phyloP scores from a whole-genome alignment of 2,113 vertebrate genomes.

The Spheniscus mendiculus region DNA sequence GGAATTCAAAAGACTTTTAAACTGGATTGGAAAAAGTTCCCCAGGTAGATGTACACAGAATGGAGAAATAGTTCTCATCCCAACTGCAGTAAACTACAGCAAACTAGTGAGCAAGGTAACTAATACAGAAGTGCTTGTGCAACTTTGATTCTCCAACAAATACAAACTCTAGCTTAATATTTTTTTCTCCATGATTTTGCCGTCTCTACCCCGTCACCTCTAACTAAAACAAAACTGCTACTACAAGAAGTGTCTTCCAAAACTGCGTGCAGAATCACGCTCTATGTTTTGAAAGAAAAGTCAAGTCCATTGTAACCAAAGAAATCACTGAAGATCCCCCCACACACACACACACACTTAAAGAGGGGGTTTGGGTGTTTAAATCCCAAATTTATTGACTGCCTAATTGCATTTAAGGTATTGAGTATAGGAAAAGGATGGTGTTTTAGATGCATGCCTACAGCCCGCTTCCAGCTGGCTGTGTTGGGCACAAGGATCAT shows the following conservation, averaged over 20 bases:
- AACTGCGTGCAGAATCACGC: background rate
- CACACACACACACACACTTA: no score
- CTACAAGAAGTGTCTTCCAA: background rate
- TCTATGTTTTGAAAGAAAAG: background rate
- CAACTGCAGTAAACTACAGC: background rate
- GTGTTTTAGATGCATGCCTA: background rate
- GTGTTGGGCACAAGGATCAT: background rate
- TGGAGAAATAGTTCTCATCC: background rate
- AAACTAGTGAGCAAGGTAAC: background rate
- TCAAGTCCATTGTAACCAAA: background rate
- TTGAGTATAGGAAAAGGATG: background rate
- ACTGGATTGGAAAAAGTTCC: background rate
- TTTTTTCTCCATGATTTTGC: background rate
- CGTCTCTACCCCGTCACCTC: background rate
- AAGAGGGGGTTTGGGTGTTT: background rate
- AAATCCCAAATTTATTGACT: background rate
- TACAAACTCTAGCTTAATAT: background rate
- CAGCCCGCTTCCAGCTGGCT: background rate
- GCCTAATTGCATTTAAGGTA: background rate
- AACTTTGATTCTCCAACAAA: background rate
- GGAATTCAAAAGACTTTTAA: background rate
- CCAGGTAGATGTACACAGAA: background rate
- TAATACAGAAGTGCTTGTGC: background rate
- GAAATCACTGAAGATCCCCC: background rate
- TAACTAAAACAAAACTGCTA: background rate